These are phyloP conservation scores for Girardinichthys multiradiatus DNA, from an alignment of 2,113 vertebrate species.

Conservation along the genomic window DNA sequence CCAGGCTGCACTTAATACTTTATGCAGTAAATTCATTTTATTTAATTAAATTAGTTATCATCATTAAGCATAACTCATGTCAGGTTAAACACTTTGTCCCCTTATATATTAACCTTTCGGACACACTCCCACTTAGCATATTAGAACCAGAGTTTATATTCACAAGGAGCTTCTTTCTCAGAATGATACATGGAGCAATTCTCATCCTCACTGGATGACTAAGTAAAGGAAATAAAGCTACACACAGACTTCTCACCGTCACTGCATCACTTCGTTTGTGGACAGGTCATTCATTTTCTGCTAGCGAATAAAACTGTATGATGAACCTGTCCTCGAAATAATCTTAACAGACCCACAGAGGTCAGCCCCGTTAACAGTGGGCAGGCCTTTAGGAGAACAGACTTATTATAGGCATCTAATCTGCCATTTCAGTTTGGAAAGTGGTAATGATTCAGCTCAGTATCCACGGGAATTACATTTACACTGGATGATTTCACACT, in stretches of 20 bases:
- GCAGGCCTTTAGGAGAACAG: constrained; percentile 39
- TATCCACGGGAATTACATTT: constrained; percentile 7
- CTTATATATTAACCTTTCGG: constrained; percentile 87
- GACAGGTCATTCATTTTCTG: constrained; percentile 72
- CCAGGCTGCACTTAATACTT: constrained; percentile 82
- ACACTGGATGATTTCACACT: constrained; percentile 22
- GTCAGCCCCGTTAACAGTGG: constrained; percentile 41
- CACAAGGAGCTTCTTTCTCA: constrained; percentile 67
- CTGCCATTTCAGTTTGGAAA: constrained; percentile 42
- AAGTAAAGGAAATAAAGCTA: constrained; percentile 69
- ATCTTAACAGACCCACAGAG: constrained; percentile 58
- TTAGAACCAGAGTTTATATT: constrained; percentile 73
- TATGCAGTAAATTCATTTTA: constrained; percentile 94
- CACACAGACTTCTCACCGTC: constrained; percentile 66
- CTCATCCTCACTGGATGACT: constrained; percentile 67
- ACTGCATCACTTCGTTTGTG: constrained; percentile 67
- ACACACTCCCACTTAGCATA: constrained; percentile 79
- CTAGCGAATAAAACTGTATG: constrained; percentile 60
- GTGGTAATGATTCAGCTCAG: constrained; percentile 49
- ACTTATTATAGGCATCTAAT: constrained; percentile 45
- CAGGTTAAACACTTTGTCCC: constrained; percentile 83
- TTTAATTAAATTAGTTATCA: constrained; percentile 89
- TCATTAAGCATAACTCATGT: constrained; percentile 85
- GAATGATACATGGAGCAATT: constrained; percentile 75
- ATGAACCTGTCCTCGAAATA: constrained; percentile 69